Conservation (phyloP, 2,113 vertebrate species). For the Pollimyrus isidori region DNA sequence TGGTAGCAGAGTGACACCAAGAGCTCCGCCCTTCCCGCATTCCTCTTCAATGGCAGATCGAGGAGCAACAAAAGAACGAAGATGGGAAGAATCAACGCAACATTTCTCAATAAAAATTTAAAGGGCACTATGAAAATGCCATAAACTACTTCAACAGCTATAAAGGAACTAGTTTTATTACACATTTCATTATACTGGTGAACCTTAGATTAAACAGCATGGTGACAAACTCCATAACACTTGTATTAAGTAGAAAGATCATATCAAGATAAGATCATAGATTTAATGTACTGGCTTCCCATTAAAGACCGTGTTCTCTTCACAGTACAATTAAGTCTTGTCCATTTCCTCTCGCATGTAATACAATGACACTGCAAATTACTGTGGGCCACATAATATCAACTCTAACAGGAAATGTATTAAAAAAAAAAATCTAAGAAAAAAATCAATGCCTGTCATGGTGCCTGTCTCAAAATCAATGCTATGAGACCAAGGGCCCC, state of each 20-base stretch:
- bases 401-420: neutral
- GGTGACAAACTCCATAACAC: neutral
- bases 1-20: slow-evolving; percentile 95
- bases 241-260: neutral
- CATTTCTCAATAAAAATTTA: neutral
- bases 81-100: neutral
- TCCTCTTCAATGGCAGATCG: slow-evolving; percentile 63
- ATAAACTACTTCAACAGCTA: neutral
- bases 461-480: neutral
- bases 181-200: neutral
- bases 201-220: neutral
- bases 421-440: slow-evolving; percentile 1
- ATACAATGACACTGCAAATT: neutral
- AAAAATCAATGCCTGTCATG: neutral
- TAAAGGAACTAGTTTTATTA: neutral
- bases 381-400: neutral
- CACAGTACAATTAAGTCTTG: neutral
- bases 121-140: neutral
- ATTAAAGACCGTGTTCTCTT: neutral
- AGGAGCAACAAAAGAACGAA: neutral
- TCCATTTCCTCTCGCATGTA: neutral
- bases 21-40: slow-evolving; percentile 81
- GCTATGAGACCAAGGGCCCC: neutral
- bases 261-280: neutral
- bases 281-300: neutral